Percentiles rank a stretch among this genome's conserved stretches.
Conservation (phyloP, 2,888 invertebrate species). For the Xylocampa areola region DNA sequence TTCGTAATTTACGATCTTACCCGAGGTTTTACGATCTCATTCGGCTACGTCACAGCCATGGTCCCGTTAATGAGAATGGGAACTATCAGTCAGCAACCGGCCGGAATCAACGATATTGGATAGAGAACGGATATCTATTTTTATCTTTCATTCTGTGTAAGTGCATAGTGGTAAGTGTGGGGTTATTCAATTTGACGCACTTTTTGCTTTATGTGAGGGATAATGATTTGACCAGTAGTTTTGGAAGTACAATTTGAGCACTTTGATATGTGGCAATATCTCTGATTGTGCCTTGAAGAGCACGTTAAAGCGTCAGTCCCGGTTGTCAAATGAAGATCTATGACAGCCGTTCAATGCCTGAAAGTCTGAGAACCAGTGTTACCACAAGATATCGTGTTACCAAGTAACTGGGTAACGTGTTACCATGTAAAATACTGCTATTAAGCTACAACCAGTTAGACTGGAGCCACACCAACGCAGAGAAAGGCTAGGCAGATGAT, state of each 20-base stretch:
- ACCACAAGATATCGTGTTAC: no score
- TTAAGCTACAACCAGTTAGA: no score
- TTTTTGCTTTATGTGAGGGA: conserved; percentile 21
- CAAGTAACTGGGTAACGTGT: no score
- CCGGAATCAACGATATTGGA: conserved; percentile 73
- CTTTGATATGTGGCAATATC: no score
- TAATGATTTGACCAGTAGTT: neutral
- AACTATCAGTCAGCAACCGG: conserved; percentile 78
- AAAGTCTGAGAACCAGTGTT: no score
- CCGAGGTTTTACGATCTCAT: conserved; percentile 65
- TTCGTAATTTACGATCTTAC: conserved; percentile 68
- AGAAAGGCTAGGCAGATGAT: no score
- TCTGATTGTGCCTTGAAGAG: no score
- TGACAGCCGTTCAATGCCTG: no score
- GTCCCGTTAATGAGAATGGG: conserved; percentile 81
- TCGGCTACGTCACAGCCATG: conserved; percentile 61
- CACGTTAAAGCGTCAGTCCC: no score
- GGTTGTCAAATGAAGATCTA: no score
- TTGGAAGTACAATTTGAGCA: neutral
- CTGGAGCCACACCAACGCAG: no score
- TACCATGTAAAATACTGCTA: no score
- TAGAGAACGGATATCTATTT: conserved; percentile 84
- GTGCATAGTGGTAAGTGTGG: conserved; percentile 31
- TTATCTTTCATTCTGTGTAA: conserved; percentile 46
- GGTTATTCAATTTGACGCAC: conserved; percentile 34